Base-by-base conservation (phyloP, 2,113 vertebrate species). In the Myodes glareolus region DNA sequence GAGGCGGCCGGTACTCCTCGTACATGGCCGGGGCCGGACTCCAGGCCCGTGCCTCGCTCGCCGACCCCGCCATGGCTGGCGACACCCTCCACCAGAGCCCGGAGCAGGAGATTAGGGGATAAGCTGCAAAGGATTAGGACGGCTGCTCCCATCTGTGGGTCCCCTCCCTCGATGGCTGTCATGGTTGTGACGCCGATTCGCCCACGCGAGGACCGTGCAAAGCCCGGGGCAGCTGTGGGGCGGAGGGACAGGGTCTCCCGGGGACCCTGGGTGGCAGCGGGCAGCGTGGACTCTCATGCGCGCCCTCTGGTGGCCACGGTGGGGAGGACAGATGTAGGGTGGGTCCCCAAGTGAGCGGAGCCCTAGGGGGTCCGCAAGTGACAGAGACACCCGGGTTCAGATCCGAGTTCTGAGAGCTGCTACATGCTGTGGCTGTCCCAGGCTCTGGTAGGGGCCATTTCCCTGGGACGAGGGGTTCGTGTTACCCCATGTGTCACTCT, bases 1-100 rank as follows among this genome's bases (percentile, higher is more conserved):
- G 98, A 0, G 99, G 99, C 0, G 99, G 99, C 8, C 98, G 97
- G 94, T 99, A 99, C 55, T 98, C 99, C 95, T 98, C 96, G 0
- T 98, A 99, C 17, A 98, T 96, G 7, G 98, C 96, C 0, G 98
- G 98, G 0, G 98, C 98, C 0, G 33, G 85, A 39, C 92, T 97
- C 94, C 93, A 39, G 90, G 98, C 98, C 84, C 98, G 91, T 3
- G 93, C 95, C 82, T 95, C 96, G 0, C 67, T 80, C 2, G 39
- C 31, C 4, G 68, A 47, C 89, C 29, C 93, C 0, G 88, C 73
- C 92, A 96, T 95, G 52, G 50, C 4, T 9, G 3, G 33, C 8
- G 68, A 17, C 82, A n/a, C 58, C 5, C 50, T 52, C 31, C 33
- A 23, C 82, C 61, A 65, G 39, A 88, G 61, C n/a, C 21, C 25